A percentile compares a stretch with the other conserved stretches of the same genome.
These are phyloP conservation scores for Megalurothrips usitatus DNA, from an alignment of 2,888 invertebrate species.

Conservation along the genomic window DNA sequence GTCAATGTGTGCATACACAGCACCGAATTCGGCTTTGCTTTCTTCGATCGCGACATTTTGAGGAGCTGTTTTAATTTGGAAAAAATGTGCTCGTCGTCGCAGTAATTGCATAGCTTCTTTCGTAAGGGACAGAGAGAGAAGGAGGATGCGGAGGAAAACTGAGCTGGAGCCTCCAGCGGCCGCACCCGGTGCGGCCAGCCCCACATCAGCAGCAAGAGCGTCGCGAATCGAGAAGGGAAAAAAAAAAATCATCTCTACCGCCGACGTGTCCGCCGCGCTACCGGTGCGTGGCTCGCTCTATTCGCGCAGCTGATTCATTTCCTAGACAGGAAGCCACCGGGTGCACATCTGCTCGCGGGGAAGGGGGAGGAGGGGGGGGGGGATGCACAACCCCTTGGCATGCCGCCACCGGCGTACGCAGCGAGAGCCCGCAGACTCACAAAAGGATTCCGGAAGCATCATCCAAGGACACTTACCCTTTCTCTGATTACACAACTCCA, in stretches of 20 bases:
- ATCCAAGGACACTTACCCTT: constrained; percentile 16
- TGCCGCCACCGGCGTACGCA: neutral
- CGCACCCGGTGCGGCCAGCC: too few species aligned
- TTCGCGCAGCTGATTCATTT: constrained; percentile 19
- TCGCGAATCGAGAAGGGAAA: neutral
- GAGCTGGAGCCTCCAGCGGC: too few species aligned
- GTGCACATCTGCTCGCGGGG: neutral
- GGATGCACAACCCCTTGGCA: neutral
- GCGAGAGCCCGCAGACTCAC: neutral
- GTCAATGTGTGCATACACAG: too few species aligned
- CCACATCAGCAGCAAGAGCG: neutral
- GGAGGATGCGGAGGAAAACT: too few species aligned
- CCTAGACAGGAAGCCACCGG: neutral
- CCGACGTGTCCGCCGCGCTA: neutral
- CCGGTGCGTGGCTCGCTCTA: neutral
- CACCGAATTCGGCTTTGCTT: too few species aligned
- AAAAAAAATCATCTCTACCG: neutral
- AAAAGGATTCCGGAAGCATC: constrained; percentile 1
- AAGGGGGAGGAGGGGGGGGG: neutral
- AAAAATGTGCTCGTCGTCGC: too few species aligned
- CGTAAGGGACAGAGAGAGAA: too few species aligned
- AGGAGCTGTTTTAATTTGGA: too few species aligned
- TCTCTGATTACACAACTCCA: constrained; percentile 24
- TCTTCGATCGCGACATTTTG: too few species aligned
- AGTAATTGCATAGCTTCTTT: too few species aligned